Conservation (phyloP, 53 echinoderm and acorn worm genomes). For the Astropecten irregularis region DNA sequence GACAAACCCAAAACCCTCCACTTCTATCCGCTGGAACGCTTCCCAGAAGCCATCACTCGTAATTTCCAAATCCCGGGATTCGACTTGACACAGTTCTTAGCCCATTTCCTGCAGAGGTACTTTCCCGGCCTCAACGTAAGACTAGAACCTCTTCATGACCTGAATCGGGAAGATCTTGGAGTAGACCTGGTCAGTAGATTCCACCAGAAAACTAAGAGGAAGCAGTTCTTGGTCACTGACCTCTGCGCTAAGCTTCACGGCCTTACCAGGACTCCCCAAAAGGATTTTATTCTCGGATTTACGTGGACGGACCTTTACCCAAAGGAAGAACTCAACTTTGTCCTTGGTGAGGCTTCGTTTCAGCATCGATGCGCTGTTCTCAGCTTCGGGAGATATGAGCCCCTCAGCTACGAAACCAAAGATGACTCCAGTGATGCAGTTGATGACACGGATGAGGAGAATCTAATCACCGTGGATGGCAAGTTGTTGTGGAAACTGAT, state of each 20-base stretch:
- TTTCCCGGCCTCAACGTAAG: slow-evolving; percentile 72
- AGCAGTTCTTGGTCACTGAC: slow-evolving; percentile 83
- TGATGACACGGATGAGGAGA: slow-evolving; percentile 17
- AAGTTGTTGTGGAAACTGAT: slow-evolving; percentile 84
- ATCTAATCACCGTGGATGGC: slow-evolving; percentile 54
- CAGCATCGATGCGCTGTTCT: slow-evolving; percentile 74
- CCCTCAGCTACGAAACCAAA: slow-evolving; percentile 45
- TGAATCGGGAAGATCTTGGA: slow-evolving; percentile 27
- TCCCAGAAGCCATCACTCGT: slow-evolving; percentile 27
- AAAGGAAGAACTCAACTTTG: slow-evolving; percentile 87
- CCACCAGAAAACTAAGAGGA: slow-evolving; percentile 72
- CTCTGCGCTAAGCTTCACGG: slow-evolving; percentile 72
- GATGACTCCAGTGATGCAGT: neutral
- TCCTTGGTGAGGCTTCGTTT: slow-evolving; percentile 83
- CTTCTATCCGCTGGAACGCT: slow-evolving; percentile 76
- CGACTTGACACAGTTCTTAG: slow-evolving; percentile 39
- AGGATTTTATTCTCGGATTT: slow-evolving; percentile 76
- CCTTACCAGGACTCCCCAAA: slow-evolving; percentile 29
- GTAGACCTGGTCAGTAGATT: slow-evolving; percentile 42
- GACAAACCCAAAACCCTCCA: slow-evolving; percentile 70
- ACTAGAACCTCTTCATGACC: slow-evolving; percentile 53
- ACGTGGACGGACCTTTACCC: slow-evolving; percentile 98
- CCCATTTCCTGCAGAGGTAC: slow-evolving; percentile 41
- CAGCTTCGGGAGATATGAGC: slow-evolving; percentile 90
- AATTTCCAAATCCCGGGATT: slow-evolving; percentile 53